Evolutionary conservation across 1,140 invertebrate genomes (phyloP).

Genomic region (Plodia interpunctella): DNA sequence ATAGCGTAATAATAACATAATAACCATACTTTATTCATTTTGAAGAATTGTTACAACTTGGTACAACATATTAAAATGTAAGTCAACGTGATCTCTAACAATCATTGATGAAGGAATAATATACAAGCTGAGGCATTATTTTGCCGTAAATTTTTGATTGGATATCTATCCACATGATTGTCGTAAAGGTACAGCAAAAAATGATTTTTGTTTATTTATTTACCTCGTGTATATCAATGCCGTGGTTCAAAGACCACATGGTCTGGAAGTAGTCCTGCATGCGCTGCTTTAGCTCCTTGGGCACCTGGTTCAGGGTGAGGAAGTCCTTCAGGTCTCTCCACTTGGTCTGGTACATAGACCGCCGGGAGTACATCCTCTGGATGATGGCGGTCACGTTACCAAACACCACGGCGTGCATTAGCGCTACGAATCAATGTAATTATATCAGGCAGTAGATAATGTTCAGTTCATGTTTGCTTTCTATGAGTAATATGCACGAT

Average conservation of each 20-base stretch:
- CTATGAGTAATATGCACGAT: constrained; percentile 7
- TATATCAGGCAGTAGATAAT: too few species aligned
- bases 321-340: constrained; percentile 98
- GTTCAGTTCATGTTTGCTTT: too few species aligned
- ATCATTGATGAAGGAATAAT: too few species aligned
- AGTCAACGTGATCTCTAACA: too few species aligned
- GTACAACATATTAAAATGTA: too few species aligned
- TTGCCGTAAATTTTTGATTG: too few species aligned
- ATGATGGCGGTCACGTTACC: constrained; percentile 99
- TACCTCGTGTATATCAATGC: constrained; percentile 98
- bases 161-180: too few species aligned
- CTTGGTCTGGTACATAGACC: constrained; percentile 97
- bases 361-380: constrained; percentile 97
- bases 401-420: constrained; percentile 99
- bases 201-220: not conserved
- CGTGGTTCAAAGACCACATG: constrained; percentile 98
- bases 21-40: not conserved
- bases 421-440: constrained; percentile 81
- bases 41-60: too few species aligned
- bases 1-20: not conserved
- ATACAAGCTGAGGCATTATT: too few species aligned
- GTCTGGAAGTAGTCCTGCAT: constrained; percentile 99
- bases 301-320: constrained; percentile 95
- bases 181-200: too few species aligned
- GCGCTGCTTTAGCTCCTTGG: constrained; percentile 95